Percentiles rank a stretch among this genome's conserved stretches.
phyloP scores from a whole-genome alignment of 2,888 invertebrate genomes.

The Icerya purchasi region DNA sequence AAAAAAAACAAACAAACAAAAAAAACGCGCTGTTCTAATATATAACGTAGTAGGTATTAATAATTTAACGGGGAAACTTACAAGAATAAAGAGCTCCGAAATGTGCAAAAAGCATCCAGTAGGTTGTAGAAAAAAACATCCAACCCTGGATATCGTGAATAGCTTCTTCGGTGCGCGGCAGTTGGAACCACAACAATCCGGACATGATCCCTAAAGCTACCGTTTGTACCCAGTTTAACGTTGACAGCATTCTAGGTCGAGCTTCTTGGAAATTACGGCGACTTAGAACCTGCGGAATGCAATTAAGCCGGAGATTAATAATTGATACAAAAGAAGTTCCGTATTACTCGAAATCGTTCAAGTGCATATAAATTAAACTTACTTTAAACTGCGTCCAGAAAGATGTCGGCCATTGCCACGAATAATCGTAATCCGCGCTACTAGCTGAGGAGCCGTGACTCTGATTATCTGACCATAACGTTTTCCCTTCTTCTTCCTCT shows the following conservation, averaged over 20 bases:
- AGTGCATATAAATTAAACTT: too few species aligned
- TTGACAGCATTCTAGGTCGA: conserved; percentile 49
- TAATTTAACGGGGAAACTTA: too few species aligned
- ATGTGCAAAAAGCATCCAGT: conserved; percentile 61
- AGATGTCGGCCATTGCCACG: conserved; percentile 50
- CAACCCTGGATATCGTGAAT: conserved; percentile 58
- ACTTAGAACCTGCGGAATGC: conserved; percentile 35
- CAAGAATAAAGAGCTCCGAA: conserved; percentile 59
- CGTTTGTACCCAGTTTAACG: conserved; percentile 55
- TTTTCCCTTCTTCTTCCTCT: conserved; percentile 40
- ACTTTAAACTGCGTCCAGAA: conserved; percentile 55
- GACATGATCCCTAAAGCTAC: conserved; percentile 46
- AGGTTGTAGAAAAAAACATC: conserved; percentile 65
- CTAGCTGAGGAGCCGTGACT: conserved; percentile 43
- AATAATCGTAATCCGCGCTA: conserved; percentile 40
- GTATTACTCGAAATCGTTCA: too few species aligned
- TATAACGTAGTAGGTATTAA: too few species aligned
- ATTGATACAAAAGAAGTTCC: too few species aligned
- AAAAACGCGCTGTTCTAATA: background rate
- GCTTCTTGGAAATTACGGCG: conserved; percentile 55
- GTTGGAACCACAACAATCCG: conserved; percentile 55
- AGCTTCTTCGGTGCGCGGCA: conserved; percentile 49
- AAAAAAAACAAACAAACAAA: background rate
- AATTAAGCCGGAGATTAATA: too few species aligned
- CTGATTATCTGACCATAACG: conserved; percentile 45